Percentiles rank a stretch among this genome's conserved stretches.
These are phyloP conservation scores for Slavum lentiscoides DNA, from an alignment of 2,888 invertebrate genomes.

Conservation along the genomic window DNA sequence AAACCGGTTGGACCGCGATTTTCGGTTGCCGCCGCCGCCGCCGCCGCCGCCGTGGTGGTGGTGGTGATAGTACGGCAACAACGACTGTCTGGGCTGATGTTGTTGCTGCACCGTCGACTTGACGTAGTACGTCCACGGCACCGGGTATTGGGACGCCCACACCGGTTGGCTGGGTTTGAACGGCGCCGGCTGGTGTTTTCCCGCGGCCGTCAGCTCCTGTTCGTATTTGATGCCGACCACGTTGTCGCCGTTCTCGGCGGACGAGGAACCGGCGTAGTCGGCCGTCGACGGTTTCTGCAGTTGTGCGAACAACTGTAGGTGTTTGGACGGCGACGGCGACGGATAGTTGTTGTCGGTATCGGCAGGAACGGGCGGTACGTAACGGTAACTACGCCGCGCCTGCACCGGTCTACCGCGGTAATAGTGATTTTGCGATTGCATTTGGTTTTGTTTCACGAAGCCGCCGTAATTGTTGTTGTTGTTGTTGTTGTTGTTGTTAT, in stretches of 20 bases:
- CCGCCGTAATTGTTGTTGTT: too few species aligned
- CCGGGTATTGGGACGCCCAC: constrained; percentile 57
- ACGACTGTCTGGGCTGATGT: constrained; percentile 33
- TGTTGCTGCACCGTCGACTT: constrained; percentile 55
- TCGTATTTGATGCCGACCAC: constrained; percentile 28
- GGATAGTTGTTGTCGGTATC: too few species aligned
- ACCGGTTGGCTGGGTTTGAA: constrained; percentile 57
- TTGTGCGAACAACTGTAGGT: not conserved
- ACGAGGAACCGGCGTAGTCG: not conserved
- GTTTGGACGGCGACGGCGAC: not conserved
- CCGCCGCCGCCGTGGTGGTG: not conserved
- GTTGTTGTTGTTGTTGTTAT: constrained; percentile 4
- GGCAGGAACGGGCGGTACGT: too few species aligned
- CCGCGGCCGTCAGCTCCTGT: constrained; percentile 19
- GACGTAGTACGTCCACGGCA: constrained; percentile 57
- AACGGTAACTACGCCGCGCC: not conserved
- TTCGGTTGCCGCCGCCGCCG: not conserved
- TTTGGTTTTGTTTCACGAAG: constrained; percentile 6
- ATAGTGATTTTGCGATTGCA: not conserved
- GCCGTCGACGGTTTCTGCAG: not conserved
- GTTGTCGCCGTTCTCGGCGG: not conserved
- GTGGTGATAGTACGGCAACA: not conserved
- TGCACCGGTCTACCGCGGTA: constrained; percentile 5
- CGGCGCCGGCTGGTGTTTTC: constrained; percentile 53
- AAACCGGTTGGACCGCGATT: constrained; percentile 36